These are phyloP conservation scores for Heliothis virescens DNA, from an alignment of 1,140 invertebrate genomes.

Conservation along the genomic window DNA sequence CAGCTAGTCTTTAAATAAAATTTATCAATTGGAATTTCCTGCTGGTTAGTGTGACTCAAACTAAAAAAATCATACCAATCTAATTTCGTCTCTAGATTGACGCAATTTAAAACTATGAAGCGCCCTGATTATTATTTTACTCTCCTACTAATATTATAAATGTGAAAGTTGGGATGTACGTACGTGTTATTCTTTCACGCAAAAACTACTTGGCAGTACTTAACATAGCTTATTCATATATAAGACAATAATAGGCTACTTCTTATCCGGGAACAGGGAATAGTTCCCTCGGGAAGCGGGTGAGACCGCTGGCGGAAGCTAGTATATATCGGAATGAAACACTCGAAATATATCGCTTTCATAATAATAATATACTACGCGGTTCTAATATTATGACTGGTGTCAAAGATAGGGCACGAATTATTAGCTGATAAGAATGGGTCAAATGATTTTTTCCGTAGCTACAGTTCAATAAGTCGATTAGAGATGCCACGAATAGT, in stretches of 20 bases:
- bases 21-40: slow-evolving; percentile 18
- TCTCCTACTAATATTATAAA: not conserved
- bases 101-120: slow-evolving; percentile 6
- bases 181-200: no score
- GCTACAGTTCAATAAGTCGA: slow-evolving; percentile 24
- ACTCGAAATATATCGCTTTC: not conserved
- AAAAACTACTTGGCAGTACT: no score
- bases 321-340: not conserved
- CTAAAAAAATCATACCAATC: not conserved
- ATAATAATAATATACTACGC: slow-evolving; percentile 7
- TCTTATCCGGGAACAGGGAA: no score
- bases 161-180: no score
- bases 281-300: no score
- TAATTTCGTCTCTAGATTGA: not conserved
- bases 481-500: no score
- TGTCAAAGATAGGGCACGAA: not conserved
- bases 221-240: no score
- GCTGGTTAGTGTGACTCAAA: not conserved
- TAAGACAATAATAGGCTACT: no score
- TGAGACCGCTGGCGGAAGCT: no score
- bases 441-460: slow-evolving; percentile 10
- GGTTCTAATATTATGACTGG: slow-evolving; percentile 23
- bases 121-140: slow-evolving; percentile 20
- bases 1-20: no score
- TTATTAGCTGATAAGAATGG: slow-evolving; percentile 15